These are phyloP conservation scores for Neogobius melanostomus DNA, from an alignment of 2,113 vertebrate genomes.

Conservation along the genomic window DNA sequence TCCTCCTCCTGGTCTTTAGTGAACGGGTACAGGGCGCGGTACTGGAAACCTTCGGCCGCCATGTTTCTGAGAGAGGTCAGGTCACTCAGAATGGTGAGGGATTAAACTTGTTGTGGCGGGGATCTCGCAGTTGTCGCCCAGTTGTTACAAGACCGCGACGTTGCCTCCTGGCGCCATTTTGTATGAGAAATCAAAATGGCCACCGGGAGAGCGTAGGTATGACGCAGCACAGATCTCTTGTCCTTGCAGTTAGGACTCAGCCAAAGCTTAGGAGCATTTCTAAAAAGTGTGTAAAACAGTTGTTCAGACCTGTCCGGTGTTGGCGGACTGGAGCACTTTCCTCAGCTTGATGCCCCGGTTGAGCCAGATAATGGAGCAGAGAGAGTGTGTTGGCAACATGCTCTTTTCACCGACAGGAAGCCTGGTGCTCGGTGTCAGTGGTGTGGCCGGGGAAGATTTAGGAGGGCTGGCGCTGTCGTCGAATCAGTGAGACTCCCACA, in stretches of 20 bases:
- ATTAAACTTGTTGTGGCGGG: neutral
- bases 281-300: conserved; percentile 38
- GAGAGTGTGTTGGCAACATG: conserved; percentile 86
- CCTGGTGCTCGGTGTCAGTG: conserved; percentile 44
- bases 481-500: conserved; percentile 31
- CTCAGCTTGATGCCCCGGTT: conserved; percentile 87
- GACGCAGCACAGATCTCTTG: conserved; percentile 19
- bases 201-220: conserved; percentile 38
- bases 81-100: neutral
- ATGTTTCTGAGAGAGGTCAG: conserved; percentile 60
- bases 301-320: conserved; percentile 74
- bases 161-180: conserved; percentile 6
- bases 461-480: conserved; percentile 30
- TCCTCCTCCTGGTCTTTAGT: conserved; percentile 89
- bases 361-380: conserved; percentile 87
- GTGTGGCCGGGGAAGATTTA: conserved; percentile 27
- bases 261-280: conserved; percentile 69
- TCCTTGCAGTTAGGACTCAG: conserved; percentile 38
- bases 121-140: neutral
- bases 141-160: neutral
- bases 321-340: conserved; percentile 72
- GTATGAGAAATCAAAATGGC: conserved; percentile 56
- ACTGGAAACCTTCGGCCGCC: conserved; percentile 87
- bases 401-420: conserved; percentile 71
- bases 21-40: conserved; percentile 85